Evolutionary conservation across 2,797 vertebrate genomes (phyloP).

Genomic region (Linurgus olivaceus): DNA sequence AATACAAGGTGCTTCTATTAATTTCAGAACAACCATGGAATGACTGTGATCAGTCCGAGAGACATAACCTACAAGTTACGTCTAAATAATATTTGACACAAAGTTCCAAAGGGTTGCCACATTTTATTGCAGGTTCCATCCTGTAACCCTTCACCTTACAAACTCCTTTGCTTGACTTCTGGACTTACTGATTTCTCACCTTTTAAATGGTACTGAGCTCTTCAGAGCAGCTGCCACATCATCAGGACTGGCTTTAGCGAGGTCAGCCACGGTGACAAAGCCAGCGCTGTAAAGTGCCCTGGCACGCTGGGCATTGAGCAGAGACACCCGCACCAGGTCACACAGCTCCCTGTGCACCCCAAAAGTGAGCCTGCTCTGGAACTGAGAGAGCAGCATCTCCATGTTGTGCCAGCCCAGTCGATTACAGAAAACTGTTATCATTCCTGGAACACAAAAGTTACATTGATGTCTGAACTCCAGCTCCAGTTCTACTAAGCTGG

Average conservation of each 20-base stretch:
- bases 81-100: neutral
- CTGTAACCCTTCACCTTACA: neutral
- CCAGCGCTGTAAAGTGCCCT: constrained; percentile 86
- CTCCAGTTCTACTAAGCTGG: neutral
- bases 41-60: neutral
- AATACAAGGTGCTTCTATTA: neutral
- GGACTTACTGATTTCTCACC: constrained; percentile 72
- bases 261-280: constrained; percentile 88
- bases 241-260: constrained; percentile 81
- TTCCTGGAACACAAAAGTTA: constrained; percentile 80
- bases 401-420: constrained; percentile 96
- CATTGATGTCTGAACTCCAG: neutral
- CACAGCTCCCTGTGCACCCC: constrained; percentile 94
- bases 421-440: constrained; percentile 94
- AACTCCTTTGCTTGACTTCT: neutral
- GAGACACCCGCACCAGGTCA: constrained; percentile 90
- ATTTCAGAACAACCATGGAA: neutral
- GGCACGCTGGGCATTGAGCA: constrained; percentile 89
- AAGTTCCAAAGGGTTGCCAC: neutral
- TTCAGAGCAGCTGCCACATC: constrained; percentile 87
- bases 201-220: constrained; percentile 92
- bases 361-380: constrained; percentile 95
- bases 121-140: neutral
- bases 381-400: constrained; percentile 92
- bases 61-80: neutral